Conservation (phyloP, 2,797 vertebrate species). For the Sebastiscus albofasciatus region DNA sequence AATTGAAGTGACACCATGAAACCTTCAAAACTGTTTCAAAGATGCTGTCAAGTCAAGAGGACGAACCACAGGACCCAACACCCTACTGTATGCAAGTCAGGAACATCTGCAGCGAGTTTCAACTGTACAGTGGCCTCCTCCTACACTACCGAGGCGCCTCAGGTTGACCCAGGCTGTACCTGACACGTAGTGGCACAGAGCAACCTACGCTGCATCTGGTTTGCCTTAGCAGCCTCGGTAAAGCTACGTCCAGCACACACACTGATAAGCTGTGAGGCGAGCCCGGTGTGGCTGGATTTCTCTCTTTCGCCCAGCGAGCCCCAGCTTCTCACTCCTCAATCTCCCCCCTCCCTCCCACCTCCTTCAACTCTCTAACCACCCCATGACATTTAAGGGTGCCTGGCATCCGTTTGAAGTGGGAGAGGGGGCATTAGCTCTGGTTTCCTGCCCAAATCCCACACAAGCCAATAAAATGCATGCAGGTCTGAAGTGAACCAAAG, state of each 20-base stretch:
- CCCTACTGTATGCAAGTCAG: constrained; percentile 13
- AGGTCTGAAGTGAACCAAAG: constrained; percentile 76
- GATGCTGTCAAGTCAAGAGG: constrained; percentile 31
- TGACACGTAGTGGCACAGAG: constrained; percentile 76
- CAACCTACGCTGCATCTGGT: constrained; percentile 75
- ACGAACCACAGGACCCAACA: constrained; percentile 25
- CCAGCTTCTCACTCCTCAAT: constrained; percentile 43
- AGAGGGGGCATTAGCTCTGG: constrained; percentile 84
- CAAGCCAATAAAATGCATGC: constrained; percentile 80
- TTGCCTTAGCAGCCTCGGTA: constrained; percentile 74
- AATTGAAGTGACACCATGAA: constrained; percentile 59
- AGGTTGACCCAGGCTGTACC: constrained; percentile 74
- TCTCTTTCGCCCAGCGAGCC: constrained; percentile 42
- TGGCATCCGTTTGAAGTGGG: constrained; percentile 86
- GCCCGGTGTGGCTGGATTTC: constrained; percentile 65
- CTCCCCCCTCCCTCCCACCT: constrained; percentile 41
- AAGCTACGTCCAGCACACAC: constrained; percentile 62
- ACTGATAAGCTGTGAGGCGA: constrained; percentile 75
- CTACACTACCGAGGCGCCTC: constrained; percentile 40
- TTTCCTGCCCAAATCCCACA: constrained; percentile 85
- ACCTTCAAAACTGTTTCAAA: constrained; percentile 31
- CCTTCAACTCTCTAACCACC: constrained; percentile 74
- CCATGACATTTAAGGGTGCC: constrained; percentile 83
- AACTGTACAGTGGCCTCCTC: constrained; percentile 52
- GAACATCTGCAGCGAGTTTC: constrained; percentile 66